Evolutionary conservation across 1,140 invertebrate species (phyloP), one percentile per base, ranked within the genome.

Genomic region (Scaptomyza graminum): DNA sequence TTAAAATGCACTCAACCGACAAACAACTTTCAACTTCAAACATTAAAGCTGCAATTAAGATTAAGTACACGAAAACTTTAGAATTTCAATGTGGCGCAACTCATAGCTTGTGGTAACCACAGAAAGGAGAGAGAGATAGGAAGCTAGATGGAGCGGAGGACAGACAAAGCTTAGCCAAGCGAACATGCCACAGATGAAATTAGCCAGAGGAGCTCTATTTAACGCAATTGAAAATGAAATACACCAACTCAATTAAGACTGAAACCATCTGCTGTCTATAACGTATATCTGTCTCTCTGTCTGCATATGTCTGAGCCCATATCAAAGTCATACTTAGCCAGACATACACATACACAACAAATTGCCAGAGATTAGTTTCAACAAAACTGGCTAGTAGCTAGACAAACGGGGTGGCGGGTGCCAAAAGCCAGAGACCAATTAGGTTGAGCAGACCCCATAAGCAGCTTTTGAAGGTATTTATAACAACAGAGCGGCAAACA

Each of bases 161-260:
- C 25, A 15, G 8, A 18, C 7, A 25, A 9, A 49, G 13, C 47
- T 39, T 34, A 39, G 13, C 18, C 43, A 56, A 22, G 12, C 18
- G 11, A 37, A 39, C 18, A 41, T 52, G 49, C 68, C 68, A 37
- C 61, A 72, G 50, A 75, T 71, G 44, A 52, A 75, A 72, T 75
- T 72, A 71, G 41, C 61, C 54, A 54, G 44, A 51, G 37, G 7
- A 55, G 39, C 43, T 57, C 54, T 8, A 31, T 70, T 59, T 63
- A 64, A 55, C n/a, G 62, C 18, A 60, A 75, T 65, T 67, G 62
- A 67, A 73, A 76, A 61, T 73, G 73, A 72, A 73, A 72, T 76
- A 67, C 56, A 67, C 16, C 62, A 71, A 76, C 73, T 67, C 60
- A 76, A 76, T 76, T 76, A 72, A 62, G 57, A 47, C 54, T 12